Conservation (phyloP, 92 coral and sea anemone genomes). For the Heteractis magnifica region DNA sequence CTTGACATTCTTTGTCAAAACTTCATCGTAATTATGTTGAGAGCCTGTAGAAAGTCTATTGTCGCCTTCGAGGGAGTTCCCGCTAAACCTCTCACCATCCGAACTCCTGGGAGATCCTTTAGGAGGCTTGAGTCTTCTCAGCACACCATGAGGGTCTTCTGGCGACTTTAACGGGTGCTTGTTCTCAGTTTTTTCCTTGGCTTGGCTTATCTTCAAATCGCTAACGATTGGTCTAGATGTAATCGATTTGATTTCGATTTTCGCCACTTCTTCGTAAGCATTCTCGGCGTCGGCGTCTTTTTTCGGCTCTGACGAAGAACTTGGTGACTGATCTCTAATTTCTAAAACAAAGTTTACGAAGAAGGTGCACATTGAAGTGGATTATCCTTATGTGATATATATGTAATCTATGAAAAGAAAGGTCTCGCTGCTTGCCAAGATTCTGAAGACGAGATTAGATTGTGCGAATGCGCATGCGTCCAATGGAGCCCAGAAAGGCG, state of each 20-base stretch:
- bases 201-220: background rate
- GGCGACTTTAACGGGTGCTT: background rate
- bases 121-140: background rate
- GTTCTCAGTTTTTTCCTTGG: background rate
- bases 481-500: too few species aligned
- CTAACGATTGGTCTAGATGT: background rate
- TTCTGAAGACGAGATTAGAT: too few species aligned
- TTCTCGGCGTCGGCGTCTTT: background rate
- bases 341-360: background rate
- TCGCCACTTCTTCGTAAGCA: background rate
- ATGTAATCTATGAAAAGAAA: too few species aligned
- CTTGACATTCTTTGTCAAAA: background rate
- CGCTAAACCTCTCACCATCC: background rate
- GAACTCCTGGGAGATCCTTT: background rate
- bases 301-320: background rate
- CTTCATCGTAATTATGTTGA: slow-evolving; percentile 1
- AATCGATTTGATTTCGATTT: slow-evolving; percentile 1
- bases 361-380: background rate
- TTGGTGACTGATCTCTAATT: background rate
- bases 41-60: background rate
- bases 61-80: background rate
- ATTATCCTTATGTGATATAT: too few species aligned
- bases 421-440: too few species aligned
- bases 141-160: background rate
- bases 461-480: too few species aligned